These are phyloP conservation scores for Pempheris klunzingeri DNA, from an alignment of 2,797 vertebrate genomes.

Conservation along the genomic window DNA sequence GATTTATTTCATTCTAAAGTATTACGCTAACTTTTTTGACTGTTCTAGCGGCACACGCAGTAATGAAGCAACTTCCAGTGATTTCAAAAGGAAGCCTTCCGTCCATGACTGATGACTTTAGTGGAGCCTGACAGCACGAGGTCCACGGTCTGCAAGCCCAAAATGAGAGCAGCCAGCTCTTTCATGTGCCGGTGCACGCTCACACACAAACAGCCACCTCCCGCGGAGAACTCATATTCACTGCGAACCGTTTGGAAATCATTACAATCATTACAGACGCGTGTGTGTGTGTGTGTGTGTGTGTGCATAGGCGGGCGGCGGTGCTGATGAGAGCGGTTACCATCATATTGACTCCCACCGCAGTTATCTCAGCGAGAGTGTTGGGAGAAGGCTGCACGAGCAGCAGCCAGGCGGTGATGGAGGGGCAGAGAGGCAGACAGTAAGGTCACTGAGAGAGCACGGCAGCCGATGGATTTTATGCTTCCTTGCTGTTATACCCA, in stretches of 20 bases:
- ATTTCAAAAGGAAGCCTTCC: constrained; percentile 31
- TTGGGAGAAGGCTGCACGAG: constrained; percentile 30
- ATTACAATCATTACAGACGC: constrained; percentile 63
- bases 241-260: constrained; percentile 55
- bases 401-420: constrained; percentile 44
- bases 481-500: constrained; percentile 62
- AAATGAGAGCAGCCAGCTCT: constrained; percentile 53
- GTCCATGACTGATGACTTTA: constrained; percentile 27
- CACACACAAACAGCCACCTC: constrained; percentile 43
- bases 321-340: constrained; percentile 62
- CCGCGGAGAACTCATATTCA: constrained; percentile 44
- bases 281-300: no score
- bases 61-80: constrained; percentile 22
- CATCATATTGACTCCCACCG: constrained; percentile 42
- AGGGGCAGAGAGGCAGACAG: constrained; percentile 54
- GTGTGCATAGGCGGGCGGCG: constrained; percentile 10
- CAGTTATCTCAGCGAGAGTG: constrained; percentile 51
- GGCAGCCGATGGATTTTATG: constrained; percentile 62
- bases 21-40: no score
- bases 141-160: constrained; percentile 17
- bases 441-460: constrained; percentile 69
- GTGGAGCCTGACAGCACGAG: constrained; percentile 39
- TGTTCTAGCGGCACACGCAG: constrained; percentile 1
- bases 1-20: not conserved
- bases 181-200: constrained; percentile 19